Conservation (phyloP, 2,113 vertebrate species). For the Prunella himalayana region DNA sequence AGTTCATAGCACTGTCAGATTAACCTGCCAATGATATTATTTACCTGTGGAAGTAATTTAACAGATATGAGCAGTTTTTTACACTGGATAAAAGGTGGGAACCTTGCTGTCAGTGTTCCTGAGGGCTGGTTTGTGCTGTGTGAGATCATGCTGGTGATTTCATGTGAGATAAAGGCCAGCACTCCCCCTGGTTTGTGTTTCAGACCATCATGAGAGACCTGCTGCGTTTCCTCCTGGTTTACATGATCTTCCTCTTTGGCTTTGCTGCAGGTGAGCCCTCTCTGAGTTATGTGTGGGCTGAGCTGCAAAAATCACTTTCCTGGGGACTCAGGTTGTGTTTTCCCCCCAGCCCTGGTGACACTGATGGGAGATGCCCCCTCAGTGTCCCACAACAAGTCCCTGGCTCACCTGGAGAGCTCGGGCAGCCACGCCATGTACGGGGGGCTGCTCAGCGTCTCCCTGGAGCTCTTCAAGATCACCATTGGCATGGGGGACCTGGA, state of each 20-base stretch:
- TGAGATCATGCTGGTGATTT: neutral
- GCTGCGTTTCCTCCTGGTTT: constrained; percentile 89
- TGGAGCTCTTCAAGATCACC: constrained; percentile 96
- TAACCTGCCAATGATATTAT: neutral
- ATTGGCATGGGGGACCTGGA: constrained; percentile 97
- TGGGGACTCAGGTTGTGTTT: neutral
- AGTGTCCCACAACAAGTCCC: neutral
- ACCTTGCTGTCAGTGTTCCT: neutral
- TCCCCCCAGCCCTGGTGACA: constrained; percentile 80
- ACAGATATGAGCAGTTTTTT: fast-evolving
- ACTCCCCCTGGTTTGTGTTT: constrained; percentile 4
- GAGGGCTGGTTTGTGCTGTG: neutral
- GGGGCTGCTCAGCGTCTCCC: constrained; percentile 75
- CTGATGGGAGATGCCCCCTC: constrained; percentile 72
- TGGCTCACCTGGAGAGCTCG: neutral
- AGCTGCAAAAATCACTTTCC: neutral
- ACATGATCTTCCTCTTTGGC: constrained; percentile 91
- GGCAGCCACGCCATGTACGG: constrained; percentile 56
- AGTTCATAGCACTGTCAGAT: neutral
- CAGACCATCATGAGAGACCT: constrained; percentile 93
- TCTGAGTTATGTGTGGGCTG: neutral
- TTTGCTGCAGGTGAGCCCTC: constrained; percentile 86
- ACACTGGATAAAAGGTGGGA: neutral
- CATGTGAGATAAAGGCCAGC: neutral
- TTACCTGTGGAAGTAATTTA: neutral